Evolutionary conservation across 2,797 vertebrate species (phyloP), one percentile per base, ranked within the genome.

Genomic region (Brachyalestes nurse): DNA sequence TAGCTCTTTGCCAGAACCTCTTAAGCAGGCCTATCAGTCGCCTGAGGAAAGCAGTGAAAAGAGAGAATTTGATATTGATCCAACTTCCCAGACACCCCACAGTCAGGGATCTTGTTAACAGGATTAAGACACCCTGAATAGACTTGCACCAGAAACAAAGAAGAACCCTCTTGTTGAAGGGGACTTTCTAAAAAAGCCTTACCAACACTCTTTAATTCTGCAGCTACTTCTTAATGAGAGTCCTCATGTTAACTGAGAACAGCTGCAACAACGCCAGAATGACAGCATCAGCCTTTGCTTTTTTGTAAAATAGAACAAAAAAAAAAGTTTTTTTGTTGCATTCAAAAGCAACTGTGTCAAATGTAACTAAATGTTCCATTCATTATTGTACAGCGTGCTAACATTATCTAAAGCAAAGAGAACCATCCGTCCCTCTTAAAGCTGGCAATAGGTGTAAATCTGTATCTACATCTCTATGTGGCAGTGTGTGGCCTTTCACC

Each of bases 121-220:
- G 84, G 87, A 89, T 89, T 89, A 89, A 84, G 79, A 78, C 81
- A 78, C 85, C 80, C 70, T 85, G 87, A 89, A 89, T 85, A 85
- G 88, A 80, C 78, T 80, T 83, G 78, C 80, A 81, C 80, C 66
- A 77, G 85, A 87, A 83, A 87, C 83, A 84, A 83, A 88, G 83
- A 85, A 81, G 51, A 75, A 74, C 75, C 81, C 80, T 77, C 78
- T 80, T 82, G 82, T 82, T 72, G 78, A 77, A 77, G 80, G 82
- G 74, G 72, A 80, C 72, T 78, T 80, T 86, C 72, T 75, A 76
- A 47, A 65, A 71, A 62, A 83, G 75, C 84, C 80, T 77, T 60
- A 58, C 62, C 83, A 81, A 81, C 78, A 76, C 82, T 83, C 85
- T 82, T 80, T 80, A 78, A 82, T 82, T 84, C 82, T 72, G 53